A percentile compares a stretch with the other conserved stretches of the same genome.
Evolutionary conservation across 1,140 invertebrate genomes (phyloP).

Genomic region (Pseudobourletiella spinata): DNA sequence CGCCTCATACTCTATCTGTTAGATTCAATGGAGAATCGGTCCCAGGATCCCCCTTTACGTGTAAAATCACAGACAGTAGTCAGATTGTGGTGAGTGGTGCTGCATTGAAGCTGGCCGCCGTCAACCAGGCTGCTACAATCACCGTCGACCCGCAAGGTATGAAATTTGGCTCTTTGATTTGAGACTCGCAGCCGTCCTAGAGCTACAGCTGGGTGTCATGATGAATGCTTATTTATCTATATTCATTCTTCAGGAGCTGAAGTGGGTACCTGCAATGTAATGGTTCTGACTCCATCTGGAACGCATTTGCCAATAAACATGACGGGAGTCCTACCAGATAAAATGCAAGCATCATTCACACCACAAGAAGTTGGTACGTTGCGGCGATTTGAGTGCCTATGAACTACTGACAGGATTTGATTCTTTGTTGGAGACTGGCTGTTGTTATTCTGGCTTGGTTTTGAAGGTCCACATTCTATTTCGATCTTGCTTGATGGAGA

Average conservation of each 20-base stretch:
- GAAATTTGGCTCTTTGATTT: not conserved
- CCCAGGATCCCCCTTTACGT: constrained; percentile 80
- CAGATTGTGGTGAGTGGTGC: constrained; percentile 52
- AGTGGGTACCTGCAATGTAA: constrained; percentile 51
- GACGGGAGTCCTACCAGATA: constrained; percentile 47
- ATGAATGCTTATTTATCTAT: not conserved
- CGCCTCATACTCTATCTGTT: constrained; percentile 77
- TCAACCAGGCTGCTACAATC: constrained; percentile 50
- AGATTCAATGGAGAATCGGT: constrained; percentile 94
- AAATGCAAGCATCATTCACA: constrained; percentile 63
- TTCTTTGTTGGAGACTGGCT: not conserved
- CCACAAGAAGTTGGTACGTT: constrained; percentile 64
- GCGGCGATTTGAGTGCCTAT: too few relatives aligned
- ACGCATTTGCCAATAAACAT: constrained; percentile 59
- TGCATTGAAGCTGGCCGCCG: constrained; percentile 53
- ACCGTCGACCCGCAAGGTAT: constrained; percentile 50
- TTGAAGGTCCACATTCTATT: constrained; percentile 65
- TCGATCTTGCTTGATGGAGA: constrained; percentile 69
- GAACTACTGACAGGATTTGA: not conserved
- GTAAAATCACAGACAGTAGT: constrained; percentile 58
- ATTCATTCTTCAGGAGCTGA: constrained; percentile 33
- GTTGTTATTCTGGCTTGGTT: not conserved
- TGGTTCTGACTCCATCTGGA: constrained; percentile 67
- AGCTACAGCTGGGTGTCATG: not conserved
- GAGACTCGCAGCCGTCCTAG: not conserved